phyloP scores from a whole-genome alignment of 2,113 vertebrate genomes.

The Suncus etruscus region DNA sequence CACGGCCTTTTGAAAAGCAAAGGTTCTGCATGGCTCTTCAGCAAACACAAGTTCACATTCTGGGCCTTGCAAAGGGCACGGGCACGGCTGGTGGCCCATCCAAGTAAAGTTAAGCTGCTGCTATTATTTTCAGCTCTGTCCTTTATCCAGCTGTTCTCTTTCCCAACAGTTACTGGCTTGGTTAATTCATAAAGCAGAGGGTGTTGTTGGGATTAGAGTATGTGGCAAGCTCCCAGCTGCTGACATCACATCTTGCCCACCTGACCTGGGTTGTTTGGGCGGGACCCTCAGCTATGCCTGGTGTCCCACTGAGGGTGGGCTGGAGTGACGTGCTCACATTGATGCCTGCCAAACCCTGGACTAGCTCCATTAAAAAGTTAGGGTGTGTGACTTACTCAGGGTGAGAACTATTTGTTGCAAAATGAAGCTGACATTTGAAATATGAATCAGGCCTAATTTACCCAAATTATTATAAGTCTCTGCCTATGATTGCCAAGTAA shows the following conservation, averaged over 20 bases:
- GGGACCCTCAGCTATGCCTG: too few species aligned
- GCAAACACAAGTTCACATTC: fast-evolving
- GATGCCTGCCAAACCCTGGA: not conserved
- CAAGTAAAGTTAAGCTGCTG: not conserved
- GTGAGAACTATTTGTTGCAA: not conserved
- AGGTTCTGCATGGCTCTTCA: not conserved
- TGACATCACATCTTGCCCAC: too few species aligned
- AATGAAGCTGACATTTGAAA: too few species aligned
- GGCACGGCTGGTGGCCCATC: fast-evolving
- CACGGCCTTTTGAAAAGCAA: not conserved
- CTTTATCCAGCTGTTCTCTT: not conserved
- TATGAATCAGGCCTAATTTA: too few species aligned
- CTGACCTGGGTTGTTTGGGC: too few species aligned
- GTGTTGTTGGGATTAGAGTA: not conserved
- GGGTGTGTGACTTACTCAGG: not conserved
- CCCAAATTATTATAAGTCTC: too few species aligned
- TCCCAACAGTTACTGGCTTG: fast-evolving
- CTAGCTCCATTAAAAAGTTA: not conserved
- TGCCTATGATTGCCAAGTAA: too few species aligned
- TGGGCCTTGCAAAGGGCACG: not conserved
- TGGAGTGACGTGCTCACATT: not conserved
- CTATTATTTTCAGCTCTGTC: not conserved
- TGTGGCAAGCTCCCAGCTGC: not conserved
- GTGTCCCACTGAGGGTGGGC: not conserved
- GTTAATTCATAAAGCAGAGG: fast-evolving